Conservation (phyloP, 1,140 invertebrate species). For the Sarcophaga peregrina region DNA sequence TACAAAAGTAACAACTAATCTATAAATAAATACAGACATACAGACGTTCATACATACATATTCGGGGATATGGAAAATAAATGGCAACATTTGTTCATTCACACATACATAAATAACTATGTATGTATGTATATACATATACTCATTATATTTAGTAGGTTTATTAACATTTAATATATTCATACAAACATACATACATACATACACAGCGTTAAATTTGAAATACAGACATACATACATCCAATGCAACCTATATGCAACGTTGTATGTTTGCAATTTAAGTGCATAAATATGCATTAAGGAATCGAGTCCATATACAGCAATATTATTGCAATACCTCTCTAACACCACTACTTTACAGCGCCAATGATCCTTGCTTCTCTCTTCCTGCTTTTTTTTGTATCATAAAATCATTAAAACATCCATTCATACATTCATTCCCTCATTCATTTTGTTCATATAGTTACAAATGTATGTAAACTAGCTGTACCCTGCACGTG, state of each 20-base stretch:
- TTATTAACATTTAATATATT: constrained; percentile 24
- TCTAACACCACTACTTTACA: too few relatives aligned
- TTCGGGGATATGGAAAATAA: not conserved
- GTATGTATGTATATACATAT: not conserved
- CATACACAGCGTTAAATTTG: too few relatives aligned
- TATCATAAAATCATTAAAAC: constrained; percentile 2
- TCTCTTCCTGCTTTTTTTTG: not conserved
- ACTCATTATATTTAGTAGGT: constrained; percentile 4
- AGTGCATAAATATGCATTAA: constrained; percentile 24
- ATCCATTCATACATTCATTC: constrained; percentile 1
- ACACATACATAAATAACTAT: not conserved
- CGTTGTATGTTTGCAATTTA: not conserved
- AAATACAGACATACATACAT: not conserved
- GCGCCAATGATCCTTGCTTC: too few relatives aligned
- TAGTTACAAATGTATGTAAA: too few relatives aligned
- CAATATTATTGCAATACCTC: not conserved
- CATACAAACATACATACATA: not conserved
- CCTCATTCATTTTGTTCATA: too few relatives aligned
- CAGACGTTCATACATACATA: not conserved
- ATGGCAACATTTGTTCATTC: not conserved
- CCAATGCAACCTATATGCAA: not conserved
- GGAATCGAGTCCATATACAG: not conserved
- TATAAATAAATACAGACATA: constrained; percentile 17
- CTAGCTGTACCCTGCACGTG: too few relatives aligned
- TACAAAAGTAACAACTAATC: constrained; percentile 8